Base-by-base conservation (phyloP, 2,797 vertebrate species). In the Pyrocephalus nanus region DNA sequence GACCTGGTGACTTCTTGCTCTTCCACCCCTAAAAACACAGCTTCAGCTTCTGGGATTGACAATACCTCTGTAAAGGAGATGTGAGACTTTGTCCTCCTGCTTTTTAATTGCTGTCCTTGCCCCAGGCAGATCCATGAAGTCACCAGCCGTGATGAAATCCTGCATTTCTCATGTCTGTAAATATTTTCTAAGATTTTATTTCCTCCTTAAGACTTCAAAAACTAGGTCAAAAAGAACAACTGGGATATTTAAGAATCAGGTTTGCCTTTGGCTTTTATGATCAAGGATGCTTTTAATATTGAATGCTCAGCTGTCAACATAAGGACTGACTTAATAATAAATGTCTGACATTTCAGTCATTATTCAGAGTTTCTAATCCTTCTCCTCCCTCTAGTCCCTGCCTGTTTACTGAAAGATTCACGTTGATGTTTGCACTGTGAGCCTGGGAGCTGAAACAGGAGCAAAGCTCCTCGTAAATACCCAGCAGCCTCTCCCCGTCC, bases 201-300 rank as follows among this genome's bases (percentile, higher is more conserved):
- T 81, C 54, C 61, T 88, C 78, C 60, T 88, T 65, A 61, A 92
- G 93, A 54, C 76, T 89, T 82, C 69, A 76, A 90, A 89, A 96
- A 90, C 64, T 85, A 79, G 91, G 94, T 53, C 94, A 92, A 51
- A 95, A 88, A 73, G 38, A 95, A 93, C 66, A 95, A 92, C 74
- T 42, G 67, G 55, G 55, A 32, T 92, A 83, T 86, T 94, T 91
- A 90, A 80, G 90, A 92, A 93, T 47, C 77, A 61, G 71, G 64
- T 91, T 91, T 90, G 95, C 93, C 74, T 93, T 86, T 77, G 69
- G 88, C 74, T 95, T 83, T 91, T 95, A 90, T 93, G 94, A 89
- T 93, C 91, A 95, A 73, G 83, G 83, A 75, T 70, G 67, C 48
- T 90, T 92, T 94, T 94, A 94, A 90, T 54, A 55, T 90, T 90